These are phyloP conservation scores for Xenopus petersii DNA, from an alignment of 2,797 vertebrate genomes.

Conservation along the genomic window DNA sequence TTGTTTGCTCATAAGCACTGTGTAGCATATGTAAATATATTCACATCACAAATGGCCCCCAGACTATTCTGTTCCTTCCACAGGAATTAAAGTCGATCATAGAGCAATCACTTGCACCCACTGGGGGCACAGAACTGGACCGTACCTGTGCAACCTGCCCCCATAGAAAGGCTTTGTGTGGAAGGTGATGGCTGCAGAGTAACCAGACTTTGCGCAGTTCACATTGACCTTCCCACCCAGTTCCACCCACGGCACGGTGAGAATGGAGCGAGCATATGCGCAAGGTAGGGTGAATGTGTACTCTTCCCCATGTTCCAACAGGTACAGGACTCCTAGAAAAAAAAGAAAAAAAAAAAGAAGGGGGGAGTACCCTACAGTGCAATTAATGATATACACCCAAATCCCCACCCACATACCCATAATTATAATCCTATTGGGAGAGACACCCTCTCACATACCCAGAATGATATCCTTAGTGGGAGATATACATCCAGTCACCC, in stretches of 20 bases:
- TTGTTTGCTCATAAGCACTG: too few relatives aligned
- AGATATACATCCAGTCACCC: not conserved
- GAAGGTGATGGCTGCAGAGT: constrained; percentile 94
- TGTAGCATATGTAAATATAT: too few relatives aligned
- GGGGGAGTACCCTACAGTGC: not conserved
- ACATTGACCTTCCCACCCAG: constrained; percentile 94
- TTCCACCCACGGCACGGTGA: constrained; percentile 97
- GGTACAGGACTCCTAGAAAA: constrained; percentile 78
- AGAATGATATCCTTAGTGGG: not conserved
- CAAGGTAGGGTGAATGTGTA: constrained; percentile 94
- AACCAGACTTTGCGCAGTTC: constrained; percentile 86
- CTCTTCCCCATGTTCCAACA: constrained; percentile 91
- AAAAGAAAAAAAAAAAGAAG: too few relatives aligned
- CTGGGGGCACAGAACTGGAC: too few relatives aligned
- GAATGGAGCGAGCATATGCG: constrained; percentile 94
- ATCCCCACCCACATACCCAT: not conserved
- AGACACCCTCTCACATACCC: not conserved
- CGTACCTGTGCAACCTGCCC: constrained; percentile 91
- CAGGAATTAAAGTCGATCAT: too few relatives aligned
- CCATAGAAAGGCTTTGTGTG: constrained; percentile 98
- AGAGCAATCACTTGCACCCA: too few relatives aligned
- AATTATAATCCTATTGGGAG: not conserved
- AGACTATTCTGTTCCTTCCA: too few relatives aligned
- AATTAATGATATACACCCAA: too few relatives aligned
- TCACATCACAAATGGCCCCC: too few relatives aligned